These are phyloP conservation scores for Apodemus speciosus DNA, from an alignment of 2,113 vertebrate genomes.

Conservation along the genomic window DNA sequence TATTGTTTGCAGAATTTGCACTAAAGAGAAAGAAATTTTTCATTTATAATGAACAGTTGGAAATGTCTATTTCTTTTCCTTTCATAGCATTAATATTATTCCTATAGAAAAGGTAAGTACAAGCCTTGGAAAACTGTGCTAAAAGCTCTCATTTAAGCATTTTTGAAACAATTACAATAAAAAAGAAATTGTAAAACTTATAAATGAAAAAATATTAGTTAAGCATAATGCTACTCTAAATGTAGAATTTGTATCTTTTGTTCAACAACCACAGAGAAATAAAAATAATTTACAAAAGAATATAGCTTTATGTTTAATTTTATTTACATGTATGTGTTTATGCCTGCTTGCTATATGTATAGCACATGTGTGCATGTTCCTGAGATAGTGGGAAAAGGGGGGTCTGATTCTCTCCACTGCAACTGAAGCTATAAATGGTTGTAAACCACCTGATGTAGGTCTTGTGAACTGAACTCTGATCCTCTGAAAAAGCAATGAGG, in stretches of 20 bases:
- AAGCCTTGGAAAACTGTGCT: not conserved
- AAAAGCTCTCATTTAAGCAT: not conserved
- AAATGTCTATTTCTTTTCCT: not conserved
- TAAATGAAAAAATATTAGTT: not conserved
- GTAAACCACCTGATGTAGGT: not conserved
- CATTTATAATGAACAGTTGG: not conserved
- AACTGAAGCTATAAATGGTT: not conserved
- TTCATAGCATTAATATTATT: not conserved
- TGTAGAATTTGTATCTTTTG: not conserved
- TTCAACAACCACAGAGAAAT: not conserved
- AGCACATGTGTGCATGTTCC: not conserved
- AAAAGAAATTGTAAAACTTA: slow-evolving; percentile 17
- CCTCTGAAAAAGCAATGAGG: not conserved
- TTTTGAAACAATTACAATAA: not conserved
- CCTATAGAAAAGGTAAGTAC: not conserved
- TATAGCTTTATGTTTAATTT: not conserved
- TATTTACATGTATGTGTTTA: not conserved
- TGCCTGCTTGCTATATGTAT: not conserved
- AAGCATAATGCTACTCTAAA: not conserved
- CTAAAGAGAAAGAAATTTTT: not conserved
- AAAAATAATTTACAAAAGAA: not conserved
- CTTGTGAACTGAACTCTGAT: not conserved
- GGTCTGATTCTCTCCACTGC: not conserved
- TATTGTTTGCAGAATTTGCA: not conserved
- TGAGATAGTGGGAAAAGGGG: not conserved